phyloP scores from a whole-genome alignment of 1,140 invertebrate genomes.

The Panulirus ornatus region DNA sequence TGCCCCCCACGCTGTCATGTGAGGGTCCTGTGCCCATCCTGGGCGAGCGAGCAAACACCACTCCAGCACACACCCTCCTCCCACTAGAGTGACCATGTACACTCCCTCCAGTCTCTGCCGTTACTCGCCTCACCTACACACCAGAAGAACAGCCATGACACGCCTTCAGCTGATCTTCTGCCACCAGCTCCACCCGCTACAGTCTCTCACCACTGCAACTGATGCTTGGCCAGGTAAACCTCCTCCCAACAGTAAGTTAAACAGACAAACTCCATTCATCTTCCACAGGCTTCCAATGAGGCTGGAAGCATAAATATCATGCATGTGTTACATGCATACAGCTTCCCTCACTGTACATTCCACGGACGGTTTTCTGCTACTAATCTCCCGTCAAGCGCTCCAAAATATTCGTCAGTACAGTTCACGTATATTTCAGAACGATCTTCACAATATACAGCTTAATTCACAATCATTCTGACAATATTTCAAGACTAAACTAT shows the following conservation, averaged over 20 bases:
- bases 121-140: neutral
- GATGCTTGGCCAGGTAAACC: neutral
- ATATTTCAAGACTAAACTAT: too few species aligned
- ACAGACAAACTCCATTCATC: conserved; percentile 1
- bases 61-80: neutral
- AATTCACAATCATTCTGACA: too few species aligned
- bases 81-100: too few species aligned
- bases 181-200: neutral
- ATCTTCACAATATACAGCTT: too few species aligned
- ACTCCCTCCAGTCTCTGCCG: neutral
- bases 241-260: neutral
- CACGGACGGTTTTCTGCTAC: too few species aligned
- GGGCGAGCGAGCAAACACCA: neutral
- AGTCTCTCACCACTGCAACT: neutral
- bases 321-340: neutral
- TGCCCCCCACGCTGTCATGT: neutral
- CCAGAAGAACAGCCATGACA: neutral
- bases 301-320: neutral
- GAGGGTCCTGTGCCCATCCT: neutral
- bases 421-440: too few species aligned
- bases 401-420: too few species aligned
- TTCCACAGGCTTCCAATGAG: neutral
- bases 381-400: too few species aligned
- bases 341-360: too few species aligned
- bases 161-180: neutral